A percentile compares a stretch with the other conserved stretches of the same genome.
These are phyloP conservation scores for Cecidostiba fungosa DNA, from an alignment of 2,888 invertebrate species.

Conservation along the genomic window DNA sequence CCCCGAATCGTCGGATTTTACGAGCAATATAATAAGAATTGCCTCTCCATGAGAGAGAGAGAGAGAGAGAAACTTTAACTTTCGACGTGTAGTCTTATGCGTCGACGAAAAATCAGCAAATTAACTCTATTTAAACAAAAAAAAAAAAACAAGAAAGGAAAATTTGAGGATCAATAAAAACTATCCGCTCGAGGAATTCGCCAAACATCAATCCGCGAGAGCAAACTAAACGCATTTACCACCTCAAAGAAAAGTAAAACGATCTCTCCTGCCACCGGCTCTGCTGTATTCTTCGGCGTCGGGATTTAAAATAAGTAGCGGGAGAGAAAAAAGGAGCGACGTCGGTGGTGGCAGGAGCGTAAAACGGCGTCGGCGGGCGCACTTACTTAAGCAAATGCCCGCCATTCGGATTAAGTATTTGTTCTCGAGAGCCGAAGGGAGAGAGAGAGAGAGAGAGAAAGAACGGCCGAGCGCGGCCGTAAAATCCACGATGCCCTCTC, in stretches of 20 bases:
- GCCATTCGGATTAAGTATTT: conserved; percentile 79
- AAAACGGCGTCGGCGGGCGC: conserved; percentile 67
- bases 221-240: conserved; percentile 17
- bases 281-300: background rate
- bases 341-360: conserved; percentile 36
- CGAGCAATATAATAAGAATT: conserved; percentile 33
- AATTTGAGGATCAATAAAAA: conserved; percentile 4
- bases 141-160: background rate
- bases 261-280: background rate
- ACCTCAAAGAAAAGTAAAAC: conserved; percentile 11
- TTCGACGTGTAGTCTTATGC: background rate
- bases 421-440: conserved; percentile 77
- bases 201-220: conserved; percentile 30
- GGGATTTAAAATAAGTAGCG: conserved; percentile 12
- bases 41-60: background rate
- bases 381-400: conserved; percentile 79
- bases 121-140: conserved; percentile 1
- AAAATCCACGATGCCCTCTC: conserved; percentile 69
- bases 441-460: conserved; percentile 62
- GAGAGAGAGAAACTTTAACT: conserved; percentile 13
- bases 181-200: background rate
- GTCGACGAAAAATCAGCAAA: background rate
- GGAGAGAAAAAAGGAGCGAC: conserved; percentile 11
- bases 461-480: conserved; percentile 66
- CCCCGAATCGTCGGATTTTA: conserved; percentile 19